phyloP scores from a whole-genome alignment of 2,888 invertebrate species.

The Temnothorax unifasciatus region DNA sequence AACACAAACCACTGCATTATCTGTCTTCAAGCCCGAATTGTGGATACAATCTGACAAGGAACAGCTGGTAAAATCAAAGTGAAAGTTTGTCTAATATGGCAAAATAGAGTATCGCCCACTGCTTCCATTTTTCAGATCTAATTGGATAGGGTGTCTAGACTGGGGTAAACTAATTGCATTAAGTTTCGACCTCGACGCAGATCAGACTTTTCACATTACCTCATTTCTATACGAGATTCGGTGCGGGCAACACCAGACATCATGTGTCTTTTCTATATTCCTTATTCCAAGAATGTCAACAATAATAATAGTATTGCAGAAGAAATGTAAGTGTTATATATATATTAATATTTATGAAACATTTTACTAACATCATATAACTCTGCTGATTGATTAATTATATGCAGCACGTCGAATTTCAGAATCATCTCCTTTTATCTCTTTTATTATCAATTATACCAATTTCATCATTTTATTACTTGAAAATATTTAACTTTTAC shows the following conservation, averaged over 20 bases:
- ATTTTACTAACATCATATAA: neutral
- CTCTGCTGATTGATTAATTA: neutral
- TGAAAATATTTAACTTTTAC: neutral
- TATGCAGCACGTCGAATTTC: neutral
- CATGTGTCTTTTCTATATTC: neutral
- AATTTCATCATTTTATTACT: neutral
- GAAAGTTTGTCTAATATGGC: constrained; percentile 81
- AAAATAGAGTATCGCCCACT: constrained; percentile 82
- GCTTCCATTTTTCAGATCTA: constrained; percentile 83
- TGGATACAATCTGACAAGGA: constrained; percentile 43
- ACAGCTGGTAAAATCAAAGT: constrained; percentile 78
- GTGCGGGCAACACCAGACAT: neutral
- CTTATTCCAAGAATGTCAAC: neutral
- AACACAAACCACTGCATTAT: constrained; percentile 82
- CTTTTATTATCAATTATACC: neutral
- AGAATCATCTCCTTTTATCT: neutral
- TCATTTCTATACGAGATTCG: constrained; percentile 13
- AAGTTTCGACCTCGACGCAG: constrained; percentile 55
- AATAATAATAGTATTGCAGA: neutral
- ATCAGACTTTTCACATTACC: constrained; percentile 38
- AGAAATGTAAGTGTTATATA: constrained; percentile 18
- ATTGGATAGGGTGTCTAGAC: constrained; percentile 83
- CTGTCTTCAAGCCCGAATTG: constrained; percentile 46
- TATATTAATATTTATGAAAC: neutral
- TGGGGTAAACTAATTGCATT: constrained; percentile 85